phyloP scores from a whole-genome alignment of 2,888 invertebrate genomes.

The Caenorhabditis sp. region DNA sequence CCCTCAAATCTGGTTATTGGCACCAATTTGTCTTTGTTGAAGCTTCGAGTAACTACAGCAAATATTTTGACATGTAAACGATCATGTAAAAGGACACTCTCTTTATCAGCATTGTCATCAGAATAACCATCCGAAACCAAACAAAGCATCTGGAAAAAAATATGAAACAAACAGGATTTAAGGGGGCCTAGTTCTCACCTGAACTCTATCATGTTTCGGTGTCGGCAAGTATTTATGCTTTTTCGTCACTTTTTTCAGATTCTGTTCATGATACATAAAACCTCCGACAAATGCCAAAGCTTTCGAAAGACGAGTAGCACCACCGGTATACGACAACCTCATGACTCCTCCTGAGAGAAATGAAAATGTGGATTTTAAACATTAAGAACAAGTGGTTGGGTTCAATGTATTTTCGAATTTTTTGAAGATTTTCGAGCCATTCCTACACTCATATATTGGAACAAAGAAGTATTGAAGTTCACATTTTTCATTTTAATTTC shows the following conservation, averaged over 20 bases:
- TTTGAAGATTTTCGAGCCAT: no score
- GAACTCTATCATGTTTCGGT: slow-evolving; percentile 65
- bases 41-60: slow-evolving; percentile 49
- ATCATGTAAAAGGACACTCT: slow-evolving; percentile 62
- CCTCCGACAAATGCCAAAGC: slow-evolving; percentile 67
- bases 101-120: slow-evolving; percentile 63
- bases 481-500: no score
- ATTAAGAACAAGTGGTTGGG: no score
- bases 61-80: slow-evolving; percentile 60
- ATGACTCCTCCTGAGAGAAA: slow-evolving; percentile 64
- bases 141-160: slow-evolving; percentile 56
- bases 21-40: slow-evolving; percentile 57
- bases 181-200: slow-evolving; percentile 17
- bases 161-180: not conserved
- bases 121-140: slow-evolving; percentile 66
- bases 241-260: slow-evolving; percentile 54
- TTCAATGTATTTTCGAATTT: no score
- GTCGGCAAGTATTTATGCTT: slow-evolving; percentile 61
- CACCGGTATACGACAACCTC: slow-evolving; percentile 67
- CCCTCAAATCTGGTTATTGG: slow-evolving; percentile 65
- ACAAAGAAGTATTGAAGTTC: no score
- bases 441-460: no score
- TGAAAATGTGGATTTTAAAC: no score
- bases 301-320: slow-evolving; percentile 66
- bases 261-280: slow-evolving; percentile 66